phyloP scores from a whole-genome alignment of 2,113 vertebrate genomes.

The Triplophysa rosa region DNA sequence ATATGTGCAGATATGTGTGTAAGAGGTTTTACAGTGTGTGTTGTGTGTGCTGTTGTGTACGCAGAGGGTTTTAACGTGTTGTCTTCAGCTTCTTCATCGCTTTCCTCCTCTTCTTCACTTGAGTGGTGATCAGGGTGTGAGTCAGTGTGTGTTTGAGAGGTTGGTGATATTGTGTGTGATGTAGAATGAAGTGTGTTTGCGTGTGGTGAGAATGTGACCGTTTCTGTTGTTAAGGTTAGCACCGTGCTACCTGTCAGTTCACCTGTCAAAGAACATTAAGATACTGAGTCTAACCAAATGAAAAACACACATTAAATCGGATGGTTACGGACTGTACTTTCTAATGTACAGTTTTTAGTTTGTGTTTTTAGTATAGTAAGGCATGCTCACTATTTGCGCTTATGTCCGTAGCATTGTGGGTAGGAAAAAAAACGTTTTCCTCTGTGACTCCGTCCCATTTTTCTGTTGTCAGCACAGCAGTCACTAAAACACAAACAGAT shows the following conservation, averaged over 20 bases:
- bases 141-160: neutral
- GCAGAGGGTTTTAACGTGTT: neutral
- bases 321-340: too few species aligned
- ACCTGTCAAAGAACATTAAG: constrained; percentile 27
- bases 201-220: neutral
- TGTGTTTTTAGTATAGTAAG: neutral
- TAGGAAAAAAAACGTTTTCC: neutral
- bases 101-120: constrained; percentile 23
- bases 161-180: neutral
- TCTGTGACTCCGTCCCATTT: neutral
- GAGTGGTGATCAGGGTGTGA: constrained; percentile 8
- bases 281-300: too few species aligned
- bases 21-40: neutral
- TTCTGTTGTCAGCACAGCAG: neutral
- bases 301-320: too few species aligned
- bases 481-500: constrained; percentile 32
- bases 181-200: neutral
- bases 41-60: neutral
- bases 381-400: constrained; percentile 17
- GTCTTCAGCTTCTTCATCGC: constrained; percentile 14
- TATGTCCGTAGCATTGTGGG: neutral
- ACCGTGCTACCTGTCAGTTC: neutral
- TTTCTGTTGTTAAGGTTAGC: constrained; percentile 3
- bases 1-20: neutral
- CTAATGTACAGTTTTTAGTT: neutral